Conservation (phyloP, 2,888 invertebrate species). For the Eupithecia subfuscata region DNA sequence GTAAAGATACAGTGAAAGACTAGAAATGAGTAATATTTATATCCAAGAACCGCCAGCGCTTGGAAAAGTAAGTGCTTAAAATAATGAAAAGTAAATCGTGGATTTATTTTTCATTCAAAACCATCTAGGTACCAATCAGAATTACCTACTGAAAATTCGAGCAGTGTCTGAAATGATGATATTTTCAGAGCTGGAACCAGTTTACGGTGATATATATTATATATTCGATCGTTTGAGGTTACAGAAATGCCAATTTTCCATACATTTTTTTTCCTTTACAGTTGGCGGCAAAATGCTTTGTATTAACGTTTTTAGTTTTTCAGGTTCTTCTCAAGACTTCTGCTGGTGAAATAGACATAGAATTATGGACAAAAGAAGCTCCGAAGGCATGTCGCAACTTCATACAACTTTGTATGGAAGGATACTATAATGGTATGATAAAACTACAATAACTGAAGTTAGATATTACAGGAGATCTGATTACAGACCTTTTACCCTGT, state of each 20-base stretch:
- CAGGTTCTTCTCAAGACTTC: slow-evolving; percentile 96
- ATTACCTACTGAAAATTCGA: not conserved
- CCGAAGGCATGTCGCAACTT: slow-evolving; percentile 97
- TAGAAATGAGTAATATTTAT: slow-evolving; percentile 97
- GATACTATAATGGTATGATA: slow-evolving; percentile 91
- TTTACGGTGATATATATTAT: not conserved
- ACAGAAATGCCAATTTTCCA: not conserved
- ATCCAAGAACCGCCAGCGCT: slow-evolving; percentile 98
- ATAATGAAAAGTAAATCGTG: not conserved
- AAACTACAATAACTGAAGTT: not conserved
- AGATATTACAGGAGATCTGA: not conserved
- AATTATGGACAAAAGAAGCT: slow-evolving; percentile 98
- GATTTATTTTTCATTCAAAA: not conserved
- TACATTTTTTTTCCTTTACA: not conserved
- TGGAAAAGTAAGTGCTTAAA: slow-evolving; percentile 89
- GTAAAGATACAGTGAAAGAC: not conserved
- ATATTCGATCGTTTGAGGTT: not conserved
- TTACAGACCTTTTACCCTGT: not conserved
- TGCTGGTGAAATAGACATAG: slow-evolving; percentile 98
- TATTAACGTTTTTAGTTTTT: slow-evolving; percentile 40
- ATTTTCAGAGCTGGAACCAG: not conserved
- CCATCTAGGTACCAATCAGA: not conserved
- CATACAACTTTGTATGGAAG: slow-evolving; percentile 97
- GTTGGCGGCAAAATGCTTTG: not conserved
- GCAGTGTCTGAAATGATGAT: not conserved